phyloP scores from a whole-genome alignment of 2,797 vertebrate genomes.

The Alosa sapidissima region DNA sequence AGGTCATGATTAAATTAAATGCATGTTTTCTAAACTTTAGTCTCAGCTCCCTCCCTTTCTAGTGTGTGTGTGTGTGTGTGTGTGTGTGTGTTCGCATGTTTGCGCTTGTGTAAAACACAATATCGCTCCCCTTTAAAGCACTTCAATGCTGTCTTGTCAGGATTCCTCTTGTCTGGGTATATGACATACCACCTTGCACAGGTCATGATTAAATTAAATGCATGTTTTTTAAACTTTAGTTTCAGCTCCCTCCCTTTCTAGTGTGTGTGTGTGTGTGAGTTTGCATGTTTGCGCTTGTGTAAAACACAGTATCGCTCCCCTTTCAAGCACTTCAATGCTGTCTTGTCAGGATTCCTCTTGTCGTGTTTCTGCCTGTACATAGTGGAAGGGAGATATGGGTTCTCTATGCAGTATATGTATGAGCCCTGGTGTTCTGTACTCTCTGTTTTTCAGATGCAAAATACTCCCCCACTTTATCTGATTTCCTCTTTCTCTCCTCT shows the following conservation, averaged over 20 bases:
- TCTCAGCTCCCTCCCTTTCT: too few relatives aligned
- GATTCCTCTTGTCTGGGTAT: neutral
- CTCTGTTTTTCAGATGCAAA: slow-evolving; percentile 24
- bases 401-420: neutral
- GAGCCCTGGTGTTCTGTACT: neutral
- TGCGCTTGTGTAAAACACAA: neutral
- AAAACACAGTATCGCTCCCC: neutral
- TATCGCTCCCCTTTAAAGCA: neutral
- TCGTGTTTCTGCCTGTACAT: neutral
- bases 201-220: too few relatives aligned
- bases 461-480: neutral
- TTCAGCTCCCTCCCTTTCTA: too few relatives aligned
- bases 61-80: neutral
- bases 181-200: too few relatives aligned
- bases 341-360: neutral
- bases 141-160: neutral
- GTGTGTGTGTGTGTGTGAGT: neutral
- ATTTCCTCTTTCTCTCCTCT: neutral
- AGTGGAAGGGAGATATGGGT: neutral
- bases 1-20: too few relatives aligned
- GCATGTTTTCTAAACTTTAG: too few relatives aligned
- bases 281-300: neutral
- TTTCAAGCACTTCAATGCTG: neutral
- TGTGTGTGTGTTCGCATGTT: neutral
- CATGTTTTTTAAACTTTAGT: too few relatives aligned